Percentiles rank a stretch among this genome's conserved stretches.
phyloP scores from a whole-genome alignment of 2,797 vertebrate genomes.

The Loriculus beryllinus region DNA sequence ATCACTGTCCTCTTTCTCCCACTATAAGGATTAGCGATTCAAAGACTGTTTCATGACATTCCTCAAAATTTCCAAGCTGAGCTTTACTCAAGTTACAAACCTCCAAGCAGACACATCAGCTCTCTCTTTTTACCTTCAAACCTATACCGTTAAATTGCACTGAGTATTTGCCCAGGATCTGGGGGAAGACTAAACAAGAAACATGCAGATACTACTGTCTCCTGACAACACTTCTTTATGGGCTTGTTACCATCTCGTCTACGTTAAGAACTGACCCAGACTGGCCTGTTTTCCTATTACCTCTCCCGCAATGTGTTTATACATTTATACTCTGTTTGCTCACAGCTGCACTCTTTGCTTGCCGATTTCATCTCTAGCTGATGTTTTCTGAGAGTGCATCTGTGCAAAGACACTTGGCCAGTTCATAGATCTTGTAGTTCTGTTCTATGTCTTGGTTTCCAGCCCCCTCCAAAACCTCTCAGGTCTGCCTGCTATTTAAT shows the following conservation, averaged over 20 bases:
- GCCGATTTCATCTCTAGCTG: neutral
- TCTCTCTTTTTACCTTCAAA: neutral
- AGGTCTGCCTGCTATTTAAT: neutral
- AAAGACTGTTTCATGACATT: neutral
- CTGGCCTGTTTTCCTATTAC: neutral
- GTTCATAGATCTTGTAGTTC: neutral
- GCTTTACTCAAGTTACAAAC: neutral
- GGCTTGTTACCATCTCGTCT: neutral
- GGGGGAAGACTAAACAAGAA: neutral
- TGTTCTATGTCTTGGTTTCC: neutral
- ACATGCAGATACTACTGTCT: neutral
- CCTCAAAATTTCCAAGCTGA: neutral
- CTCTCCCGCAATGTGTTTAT: neutral
- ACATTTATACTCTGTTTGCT: neutral
- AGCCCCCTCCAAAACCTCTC: neutral
- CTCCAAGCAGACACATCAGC: neutral
- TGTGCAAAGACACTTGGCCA: neutral
- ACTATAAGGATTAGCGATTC: neutral
- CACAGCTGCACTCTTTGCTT: neutral
- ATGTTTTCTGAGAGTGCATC: neutral
- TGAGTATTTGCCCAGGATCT: neutral
- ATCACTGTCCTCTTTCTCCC: neutral
- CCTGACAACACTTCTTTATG: fast-evolving
- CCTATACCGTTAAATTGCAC: neutral
- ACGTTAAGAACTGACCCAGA: neutral